phyloP scores from a whole-genome alignment of 2,113 vertebrate genomes.

The Lampris incognitus region DNA sequence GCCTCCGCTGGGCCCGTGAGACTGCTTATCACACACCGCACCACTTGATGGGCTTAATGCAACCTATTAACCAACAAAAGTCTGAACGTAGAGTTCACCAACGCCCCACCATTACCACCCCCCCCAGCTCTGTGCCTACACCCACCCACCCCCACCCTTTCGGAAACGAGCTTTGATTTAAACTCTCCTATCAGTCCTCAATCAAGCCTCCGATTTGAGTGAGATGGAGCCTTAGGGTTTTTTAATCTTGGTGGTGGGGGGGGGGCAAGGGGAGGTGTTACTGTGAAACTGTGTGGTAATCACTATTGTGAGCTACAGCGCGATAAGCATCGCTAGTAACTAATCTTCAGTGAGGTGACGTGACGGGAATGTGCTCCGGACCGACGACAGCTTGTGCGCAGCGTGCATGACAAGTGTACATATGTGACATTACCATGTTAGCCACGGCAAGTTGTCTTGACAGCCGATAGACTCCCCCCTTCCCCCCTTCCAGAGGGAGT shows the following conservation, averaged over 20 bases:
- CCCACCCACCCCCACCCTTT: conserved; percentile 23
- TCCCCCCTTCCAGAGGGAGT: not conserved
- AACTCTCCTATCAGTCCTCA: conserved; percentile 58
- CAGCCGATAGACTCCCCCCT: conserved; percentile 32
- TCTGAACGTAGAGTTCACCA: conserved; percentile 66
- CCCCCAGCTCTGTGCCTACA: not conserved
- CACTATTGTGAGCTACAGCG: conserved; percentile 38
- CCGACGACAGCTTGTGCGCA: not conserved
- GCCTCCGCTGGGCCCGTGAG: conserved; percentile 69
- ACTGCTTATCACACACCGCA: conserved; percentile 80
- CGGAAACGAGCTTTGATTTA: conserved; percentile 69
- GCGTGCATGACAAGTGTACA: conserved; percentile 17
- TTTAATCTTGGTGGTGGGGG: conserved; percentile 34
- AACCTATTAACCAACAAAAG: conserved; percentile 81
- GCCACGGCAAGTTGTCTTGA: conserved; percentile 21
- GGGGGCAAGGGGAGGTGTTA: conserved; percentile 15
- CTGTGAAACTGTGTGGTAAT: conserved; percentile 42
- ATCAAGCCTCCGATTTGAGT: conserved; percentile 56
- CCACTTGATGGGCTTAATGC: conserved; percentile 81
- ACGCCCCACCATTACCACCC: conserved; percentile 15
- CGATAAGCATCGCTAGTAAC: conserved; percentile 14
- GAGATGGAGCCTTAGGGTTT: conserved; percentile 33
- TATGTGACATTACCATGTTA: conserved; percentile 31
- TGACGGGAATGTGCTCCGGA: not conserved
- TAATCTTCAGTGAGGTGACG: conserved; percentile 35